These are phyloP conservation scores for Microctenopoma steveboyesi DNA, from an alignment of 2,797 vertebrate species.

Conservation along the genomic window DNA sequence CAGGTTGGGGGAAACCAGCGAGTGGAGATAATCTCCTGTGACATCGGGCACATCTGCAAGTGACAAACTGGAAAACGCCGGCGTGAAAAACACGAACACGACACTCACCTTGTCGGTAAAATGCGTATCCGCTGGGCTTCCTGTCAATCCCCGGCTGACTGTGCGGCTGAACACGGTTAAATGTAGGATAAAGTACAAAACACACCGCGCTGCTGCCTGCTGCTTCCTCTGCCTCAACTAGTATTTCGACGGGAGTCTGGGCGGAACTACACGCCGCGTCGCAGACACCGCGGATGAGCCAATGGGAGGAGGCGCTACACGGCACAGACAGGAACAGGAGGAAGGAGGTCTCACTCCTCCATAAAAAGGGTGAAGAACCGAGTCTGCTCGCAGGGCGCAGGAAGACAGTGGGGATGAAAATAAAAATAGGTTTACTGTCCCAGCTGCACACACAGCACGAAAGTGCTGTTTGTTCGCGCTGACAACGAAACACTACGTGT, in stretches of 20 bases:
- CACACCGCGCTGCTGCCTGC: conserved; percentile 34
- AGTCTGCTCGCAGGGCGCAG: background rate
- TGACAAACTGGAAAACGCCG: conserved; percentile 1
- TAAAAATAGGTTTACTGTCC: background rate
- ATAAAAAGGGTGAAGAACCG: background rate
- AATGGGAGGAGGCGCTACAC: conserved; percentile 63
- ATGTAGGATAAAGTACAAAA: conserved; percentile 11
- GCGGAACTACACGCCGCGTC: conserved; percentile 80
- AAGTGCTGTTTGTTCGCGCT: background rate
- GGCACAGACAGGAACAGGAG: conserved; percentile 10
- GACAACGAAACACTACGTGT: background rate
- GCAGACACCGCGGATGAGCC: conserved; percentile 65
- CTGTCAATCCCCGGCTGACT: conserved; percentile 19
- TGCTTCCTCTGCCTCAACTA: conserved; percentile 64
- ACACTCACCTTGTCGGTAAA: conserved; percentile 69
- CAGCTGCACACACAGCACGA: background rate
- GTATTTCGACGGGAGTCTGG: conserved; percentile 74
- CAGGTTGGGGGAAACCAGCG: conserved; percentile 51
- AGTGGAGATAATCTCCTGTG: conserved; percentile 62
- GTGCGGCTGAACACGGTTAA: background rate
- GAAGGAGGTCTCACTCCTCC: conserved; percentile 58
- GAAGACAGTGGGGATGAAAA: no score
- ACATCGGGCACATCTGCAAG: conserved; percentile 73
- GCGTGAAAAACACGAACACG: background rate
- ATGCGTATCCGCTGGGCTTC: conserved; percentile 23